Conservation (phyloP, 2,888 invertebrate species). For the Caenorhabditis angaria region DNA sequence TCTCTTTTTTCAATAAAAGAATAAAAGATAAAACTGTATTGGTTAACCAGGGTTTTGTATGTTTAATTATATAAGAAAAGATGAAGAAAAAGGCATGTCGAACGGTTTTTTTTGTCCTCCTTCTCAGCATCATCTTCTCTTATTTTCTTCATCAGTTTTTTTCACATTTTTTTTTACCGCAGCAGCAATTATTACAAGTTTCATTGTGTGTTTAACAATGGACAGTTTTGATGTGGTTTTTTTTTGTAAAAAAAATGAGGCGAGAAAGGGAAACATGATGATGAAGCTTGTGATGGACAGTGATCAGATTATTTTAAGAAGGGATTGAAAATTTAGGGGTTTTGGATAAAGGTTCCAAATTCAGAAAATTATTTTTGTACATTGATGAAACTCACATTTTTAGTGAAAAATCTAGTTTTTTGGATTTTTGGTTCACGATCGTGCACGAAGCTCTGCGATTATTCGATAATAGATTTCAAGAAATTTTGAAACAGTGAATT, state of each 20-base stretch:
- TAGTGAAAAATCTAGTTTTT: no score
- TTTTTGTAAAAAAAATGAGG: no score
- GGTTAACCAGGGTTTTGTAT: constrained; percentile 23
- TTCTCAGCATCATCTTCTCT: not conserved
- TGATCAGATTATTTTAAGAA: not conserved
- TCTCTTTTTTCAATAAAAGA: not conserved
- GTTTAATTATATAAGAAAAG: constrained; percentile 15
- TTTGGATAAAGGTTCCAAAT: no score
- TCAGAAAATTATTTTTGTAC: no score
- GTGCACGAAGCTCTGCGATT: no score
- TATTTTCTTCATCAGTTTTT: constrained; percentile 8
- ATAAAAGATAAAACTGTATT: constrained; percentile 24
- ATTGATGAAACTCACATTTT: no score
- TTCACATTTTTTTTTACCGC: no score
- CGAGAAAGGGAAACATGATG: not conserved
- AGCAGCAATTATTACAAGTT: constrained; percentile 12
- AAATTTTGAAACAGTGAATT: no score
- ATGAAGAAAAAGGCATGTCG: constrained; percentile 7
- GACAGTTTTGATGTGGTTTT: not conserved
- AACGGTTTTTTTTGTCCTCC: constrained; percentile 4
- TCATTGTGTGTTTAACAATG: constrained; percentile 9
- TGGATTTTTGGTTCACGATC: no score
- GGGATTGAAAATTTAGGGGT: no score
- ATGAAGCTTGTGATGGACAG: constrained; percentile 7
- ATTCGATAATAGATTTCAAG: no score